Conservation (phyloP, 2,797 vertebrate species). For the Capromys pilorides region DNA sequence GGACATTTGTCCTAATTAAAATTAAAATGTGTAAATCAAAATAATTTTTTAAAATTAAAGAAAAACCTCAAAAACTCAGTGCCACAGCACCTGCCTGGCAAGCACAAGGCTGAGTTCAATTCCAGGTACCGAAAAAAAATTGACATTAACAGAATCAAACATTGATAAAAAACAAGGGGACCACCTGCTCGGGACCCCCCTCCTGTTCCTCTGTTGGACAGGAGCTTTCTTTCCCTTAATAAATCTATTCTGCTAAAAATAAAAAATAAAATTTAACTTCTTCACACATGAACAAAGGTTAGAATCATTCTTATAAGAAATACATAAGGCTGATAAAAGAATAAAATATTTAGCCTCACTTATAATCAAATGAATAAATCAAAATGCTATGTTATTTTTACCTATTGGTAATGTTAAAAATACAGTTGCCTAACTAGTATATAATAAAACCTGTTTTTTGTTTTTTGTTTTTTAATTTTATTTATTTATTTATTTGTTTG, state of each 20-base stretch:
- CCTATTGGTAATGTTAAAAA: constrained; percentile 27
- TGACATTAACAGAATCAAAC: background rate
- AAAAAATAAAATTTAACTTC: constrained; percentile 32
- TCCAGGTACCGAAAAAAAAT: too few species aligned
- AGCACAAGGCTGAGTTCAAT: too few species aligned
- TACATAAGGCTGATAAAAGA: constrained; percentile 2
- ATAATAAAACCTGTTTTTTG: background rate
- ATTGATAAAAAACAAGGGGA: background rate
- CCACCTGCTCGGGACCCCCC: too few species aligned
- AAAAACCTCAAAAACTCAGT: background rate
- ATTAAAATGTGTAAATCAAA: constrained; percentile 40
- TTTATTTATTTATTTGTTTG: too few species aligned
- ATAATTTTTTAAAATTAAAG: constrained; percentile 13
- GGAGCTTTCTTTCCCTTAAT: too few species aligned
- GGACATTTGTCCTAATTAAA: constrained; percentile 20
- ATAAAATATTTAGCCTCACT: background rate
- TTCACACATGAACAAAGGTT: constrained; percentile 31
- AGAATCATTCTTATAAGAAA: constrained; percentile 35
- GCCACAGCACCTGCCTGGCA: too few species aligned
- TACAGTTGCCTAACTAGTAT: background rate
- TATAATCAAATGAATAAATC: background rate
- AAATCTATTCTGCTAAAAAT: too few species aligned
- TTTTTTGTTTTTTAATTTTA: too few species aligned
- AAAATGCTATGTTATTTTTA: background rate
- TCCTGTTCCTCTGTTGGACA: too few species aligned